Evolutionary conservation across 2,797 vertebrate species (phyloP), one percentile per base, ranked within the genome.

Genomic region (Parauchenoglanis ngamensis): DNA sequence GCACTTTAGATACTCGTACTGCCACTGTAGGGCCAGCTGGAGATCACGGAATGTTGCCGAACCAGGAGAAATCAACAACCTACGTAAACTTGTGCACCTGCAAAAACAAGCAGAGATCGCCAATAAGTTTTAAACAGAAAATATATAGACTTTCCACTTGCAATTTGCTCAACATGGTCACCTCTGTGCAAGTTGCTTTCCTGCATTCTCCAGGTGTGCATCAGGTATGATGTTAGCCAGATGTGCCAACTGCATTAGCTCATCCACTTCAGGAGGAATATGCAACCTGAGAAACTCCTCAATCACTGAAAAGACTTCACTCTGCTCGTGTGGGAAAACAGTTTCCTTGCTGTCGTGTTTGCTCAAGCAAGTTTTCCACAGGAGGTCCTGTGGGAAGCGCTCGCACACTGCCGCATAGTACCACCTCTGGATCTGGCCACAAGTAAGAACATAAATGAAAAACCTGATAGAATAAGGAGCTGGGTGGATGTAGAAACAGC

Each of bases 11-110:
- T 94, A 86, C 80, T 96, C 92, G 4, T 95, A 93, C 92, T 95
- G 94, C 94, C 96, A 96, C 88, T 93, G 94, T 77, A 95, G 57
- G 25, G 92, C 95, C 28, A 92, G 84, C 90, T 96, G 93, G 25
- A 96, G 94, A 63, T 91, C 89, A 54, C 73, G 86, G 17, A 94
- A 87, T 1, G 92, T 1, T 57, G 94, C 88, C 0, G 92, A 93
- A 17, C 87, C 90, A n/a, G 93, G 83, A 78, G 91, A 94, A 1
- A 90, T 92, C 1, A 97, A 85, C 1, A 96, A 91, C 25, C 90
- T 95, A 90, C 94, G 93, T 63, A 94, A 61, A 57, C 86, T 92
- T 90, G 93, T 79, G 87, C 95, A 96, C 82, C 96, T 96, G 87
- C 61, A 52, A 59, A 21, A 4, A 35, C 23, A 84, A 31, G 40